These are phyloP conservation scores for Lasioglossum villosulum DNA, from an alignment of 2,888 invertebrate species.

Conservation along the genomic window DNA sequence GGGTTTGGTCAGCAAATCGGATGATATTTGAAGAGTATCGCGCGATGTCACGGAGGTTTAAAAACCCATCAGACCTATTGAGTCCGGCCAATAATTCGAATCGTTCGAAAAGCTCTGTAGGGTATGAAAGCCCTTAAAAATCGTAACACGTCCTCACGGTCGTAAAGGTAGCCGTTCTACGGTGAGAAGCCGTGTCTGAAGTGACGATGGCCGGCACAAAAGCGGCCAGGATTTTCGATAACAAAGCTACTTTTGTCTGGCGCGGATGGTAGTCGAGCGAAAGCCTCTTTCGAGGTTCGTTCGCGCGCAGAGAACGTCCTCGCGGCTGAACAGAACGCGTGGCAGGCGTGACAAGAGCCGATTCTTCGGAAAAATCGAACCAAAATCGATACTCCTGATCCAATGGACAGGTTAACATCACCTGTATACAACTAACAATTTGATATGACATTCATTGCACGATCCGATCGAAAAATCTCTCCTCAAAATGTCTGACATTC, in stretches of 20 bases:
- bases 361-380: background rate
- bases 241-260: slow-evolving; percentile 32
- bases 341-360: background rate
- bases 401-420: background rate
- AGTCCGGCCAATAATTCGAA: background rate
- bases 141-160: background rate
- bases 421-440: background rate
- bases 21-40: background rate
- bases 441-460: background rate
- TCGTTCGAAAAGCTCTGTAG: background rate
- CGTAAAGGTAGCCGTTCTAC: background rate
- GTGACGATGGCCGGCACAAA: background rate
- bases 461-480: background rate
- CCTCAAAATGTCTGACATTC: background rate
- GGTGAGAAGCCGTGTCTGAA: background rate
- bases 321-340: background rate
- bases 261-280: background rate
- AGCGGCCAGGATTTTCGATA: slow-evolving; percentile 25
- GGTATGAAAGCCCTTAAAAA: background rate
- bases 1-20: background rate
- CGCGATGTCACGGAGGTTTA: background rate
- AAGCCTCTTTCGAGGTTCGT: slow-evolving; percentile 27
- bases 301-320: slow-evolving; percentile 16
- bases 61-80: background rate
- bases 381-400: background rate